Percentiles rank a stretch among this genome's conserved stretches.
phyloP scores from a whole-genome alignment of 2,888 invertebrate genomes.

The Lasioglossum vierecki region DNA sequence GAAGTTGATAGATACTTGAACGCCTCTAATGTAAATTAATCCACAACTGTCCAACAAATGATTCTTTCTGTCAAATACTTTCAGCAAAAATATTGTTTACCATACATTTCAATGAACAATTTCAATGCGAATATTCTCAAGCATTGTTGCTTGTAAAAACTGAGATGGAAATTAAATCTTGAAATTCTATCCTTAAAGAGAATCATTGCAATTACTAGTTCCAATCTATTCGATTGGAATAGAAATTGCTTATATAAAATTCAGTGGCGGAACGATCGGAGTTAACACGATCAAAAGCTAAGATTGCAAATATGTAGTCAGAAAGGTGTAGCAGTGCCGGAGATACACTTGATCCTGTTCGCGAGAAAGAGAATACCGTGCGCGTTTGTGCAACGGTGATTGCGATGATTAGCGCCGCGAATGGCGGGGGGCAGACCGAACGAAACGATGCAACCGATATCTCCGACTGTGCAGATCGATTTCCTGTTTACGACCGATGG shows the following conservation, averaged over 20 bases:
- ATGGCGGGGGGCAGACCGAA: conserved; percentile 63
- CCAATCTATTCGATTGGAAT: background rate
- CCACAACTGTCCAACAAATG: too few relatives aligned
- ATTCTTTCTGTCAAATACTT: too few relatives aligned
- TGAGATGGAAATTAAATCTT: background rate
- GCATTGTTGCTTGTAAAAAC: too few relatives aligned
- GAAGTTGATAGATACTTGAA: too few relatives aligned
- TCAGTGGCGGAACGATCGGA: background rate
- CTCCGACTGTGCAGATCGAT: conserved; percentile 74
- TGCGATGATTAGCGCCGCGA: conserved; percentile 52
- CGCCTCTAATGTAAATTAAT: too few relatives aligned
- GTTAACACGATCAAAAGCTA: background rate
- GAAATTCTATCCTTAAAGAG: background rate
- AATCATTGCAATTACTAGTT: background rate
- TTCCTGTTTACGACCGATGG: conserved; percentile 71
- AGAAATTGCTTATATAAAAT: too few relatives aligned
- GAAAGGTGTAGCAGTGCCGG: background rate
- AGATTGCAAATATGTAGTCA: background rate
- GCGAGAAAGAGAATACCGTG: background rate
- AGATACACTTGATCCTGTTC: background rate
- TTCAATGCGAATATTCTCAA: too few relatives aligned
- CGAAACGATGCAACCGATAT: conserved; percentile 73
- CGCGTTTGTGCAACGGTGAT: background rate
- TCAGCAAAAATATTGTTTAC: too few relatives aligned
- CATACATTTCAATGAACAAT: too few relatives aligned